phyloP scores from a whole-genome alignment of 2,888 invertebrate species.

The Smittia sp. region DNA sequence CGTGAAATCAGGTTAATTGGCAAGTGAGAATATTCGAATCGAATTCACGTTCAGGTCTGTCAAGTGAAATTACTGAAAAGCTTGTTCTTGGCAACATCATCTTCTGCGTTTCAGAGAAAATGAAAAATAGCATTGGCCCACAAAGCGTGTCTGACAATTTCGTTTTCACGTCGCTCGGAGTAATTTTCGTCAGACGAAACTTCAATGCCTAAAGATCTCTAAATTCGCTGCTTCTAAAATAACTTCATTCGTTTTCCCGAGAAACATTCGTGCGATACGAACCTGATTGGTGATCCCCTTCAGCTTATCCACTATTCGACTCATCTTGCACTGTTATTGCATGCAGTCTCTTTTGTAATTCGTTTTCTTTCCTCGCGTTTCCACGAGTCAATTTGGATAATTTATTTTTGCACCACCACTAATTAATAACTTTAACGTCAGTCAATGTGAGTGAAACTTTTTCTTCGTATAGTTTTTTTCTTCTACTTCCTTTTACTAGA shows the following conservation, averaged over 20 bases:
- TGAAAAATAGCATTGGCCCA: neutral
- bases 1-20: too few relatives aligned
- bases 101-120: neutral
- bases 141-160: neutral
- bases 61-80: neutral
- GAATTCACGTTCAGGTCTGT: too few relatives aligned
- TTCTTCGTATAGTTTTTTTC: neutral
- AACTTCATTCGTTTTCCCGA: too few relatives aligned
- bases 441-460: neutral
- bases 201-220: too few relatives aligned
- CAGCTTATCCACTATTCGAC: conserved; percentile 30
- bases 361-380: neutral
- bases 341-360: neutral
- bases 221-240: too few relatives aligned
- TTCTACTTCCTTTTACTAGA: neutral
- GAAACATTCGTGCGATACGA: too few relatives aligned
- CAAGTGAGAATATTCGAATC: too few relatives aligned
- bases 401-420: conserved; percentile 8
- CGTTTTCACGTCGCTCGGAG: neutral
- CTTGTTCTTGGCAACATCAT: neutral
- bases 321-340: conserved; percentile 11
- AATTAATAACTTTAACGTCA: neutral
- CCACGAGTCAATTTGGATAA: neutral
- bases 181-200: neutral
- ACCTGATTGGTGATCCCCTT: conserved; percentile 34